A percentile compares a stretch with the other conserved stretches of the same genome.
These are phyloP conservation scores for Aethes cnicana DNA, from an alignment of 2,888 invertebrate genomes.

Conservation along the genomic window DNA sequence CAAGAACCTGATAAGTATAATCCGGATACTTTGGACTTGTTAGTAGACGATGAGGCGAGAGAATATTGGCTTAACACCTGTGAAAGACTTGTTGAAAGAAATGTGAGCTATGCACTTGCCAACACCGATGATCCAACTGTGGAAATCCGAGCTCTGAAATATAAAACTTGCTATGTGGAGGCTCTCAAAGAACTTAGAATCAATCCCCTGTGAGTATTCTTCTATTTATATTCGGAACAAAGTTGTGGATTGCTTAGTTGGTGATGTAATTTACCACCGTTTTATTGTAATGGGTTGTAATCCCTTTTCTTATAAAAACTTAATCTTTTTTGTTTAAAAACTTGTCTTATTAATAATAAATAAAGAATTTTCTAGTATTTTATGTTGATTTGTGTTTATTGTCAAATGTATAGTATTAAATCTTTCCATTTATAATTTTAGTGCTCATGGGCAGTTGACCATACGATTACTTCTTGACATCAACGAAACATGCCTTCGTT, in stretches of 20 bases:
- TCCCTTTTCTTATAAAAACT: too few species aligned
- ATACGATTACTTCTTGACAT: conserved; percentile 95
- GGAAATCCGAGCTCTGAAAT: conserved; percentile 89
- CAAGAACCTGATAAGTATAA: conserved; percentile 90
- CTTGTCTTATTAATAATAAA: too few species aligned
- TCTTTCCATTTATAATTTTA: conserved; percentile 52
- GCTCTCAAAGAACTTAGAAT: conserved; percentile 88
- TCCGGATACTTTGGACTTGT: conserved; percentile 96
- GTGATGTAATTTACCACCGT: too few species aligned
- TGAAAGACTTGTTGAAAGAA: conserved; percentile 92
- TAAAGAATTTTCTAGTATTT: too few species aligned
- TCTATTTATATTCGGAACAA: too few species aligned
- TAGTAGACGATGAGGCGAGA: conserved; percentile 91
- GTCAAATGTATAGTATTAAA: conserved; percentile 8
- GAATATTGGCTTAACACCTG: conserved; percentile 97
- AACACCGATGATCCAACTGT: conserved; percentile 90
- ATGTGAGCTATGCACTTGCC: conserved; percentile 90
- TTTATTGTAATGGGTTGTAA: too few species aligned
- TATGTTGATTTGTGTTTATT: neutral
- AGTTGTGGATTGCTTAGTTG: too few species aligned
- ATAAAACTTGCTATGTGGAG: conserved; percentile 91
- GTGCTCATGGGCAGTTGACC: conserved; percentile 91
- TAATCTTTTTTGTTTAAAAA: too few species aligned
- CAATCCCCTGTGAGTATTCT: conserved; percentile 90
- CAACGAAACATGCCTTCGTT: conserved; percentile 94